These are phyloP conservation scores for Morphnarchus princeps DNA, from an alignment of 2,113 vertebrate genomes.

Conservation along the genomic window DNA sequence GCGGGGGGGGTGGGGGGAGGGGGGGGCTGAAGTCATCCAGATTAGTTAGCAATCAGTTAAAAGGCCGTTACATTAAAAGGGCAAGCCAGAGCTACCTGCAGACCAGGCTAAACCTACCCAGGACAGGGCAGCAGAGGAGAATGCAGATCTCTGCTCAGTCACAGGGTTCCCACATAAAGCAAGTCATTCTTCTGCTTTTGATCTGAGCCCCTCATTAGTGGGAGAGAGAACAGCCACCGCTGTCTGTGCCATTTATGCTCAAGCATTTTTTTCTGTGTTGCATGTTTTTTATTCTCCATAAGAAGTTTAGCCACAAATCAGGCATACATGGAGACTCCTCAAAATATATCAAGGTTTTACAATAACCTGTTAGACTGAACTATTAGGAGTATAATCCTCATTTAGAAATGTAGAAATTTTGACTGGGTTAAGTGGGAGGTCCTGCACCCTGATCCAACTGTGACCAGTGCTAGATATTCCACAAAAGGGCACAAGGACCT, in stretches of 20 bases:
- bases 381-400: background rate
- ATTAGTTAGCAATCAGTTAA: background rate
- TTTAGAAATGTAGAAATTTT: background rate
- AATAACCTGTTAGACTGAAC: background rate
- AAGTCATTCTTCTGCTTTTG: background rate
- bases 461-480: background rate
- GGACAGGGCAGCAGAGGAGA: background rate
- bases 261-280: background rate
- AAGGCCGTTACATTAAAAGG: background rate
- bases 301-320: background rate
- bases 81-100: background rate
- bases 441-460: background rate
- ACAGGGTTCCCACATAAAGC: background rate
- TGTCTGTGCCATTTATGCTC: background rate
- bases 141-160: background rate
- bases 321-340: background rate
- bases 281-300: background rate
- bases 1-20: too few species aligned
- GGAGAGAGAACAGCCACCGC: background rate
- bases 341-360: background rate
- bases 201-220: background rate
- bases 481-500: background rate
- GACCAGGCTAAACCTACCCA: background rate
- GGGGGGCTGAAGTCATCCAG: background rate
- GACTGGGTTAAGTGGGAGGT: background rate